Evolutionary conservation across 92 coral and sea anemone genomes (phyloP), one percentile per base, ranked within the genome.

Genomic region (Virgularia gustaviana): DNA sequence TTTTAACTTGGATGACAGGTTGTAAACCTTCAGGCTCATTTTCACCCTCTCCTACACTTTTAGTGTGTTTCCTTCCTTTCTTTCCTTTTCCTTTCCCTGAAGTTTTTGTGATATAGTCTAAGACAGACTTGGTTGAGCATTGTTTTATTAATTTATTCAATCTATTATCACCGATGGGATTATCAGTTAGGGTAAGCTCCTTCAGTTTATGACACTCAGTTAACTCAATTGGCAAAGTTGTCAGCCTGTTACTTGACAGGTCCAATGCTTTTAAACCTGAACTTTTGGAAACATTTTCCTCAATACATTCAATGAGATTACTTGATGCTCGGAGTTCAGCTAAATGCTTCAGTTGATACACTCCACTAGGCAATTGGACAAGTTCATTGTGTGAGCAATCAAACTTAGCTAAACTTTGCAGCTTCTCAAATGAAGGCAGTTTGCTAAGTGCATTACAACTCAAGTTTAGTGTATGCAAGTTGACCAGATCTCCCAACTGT

Each of bases 351-450:
- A 94, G 80, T 44, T 85, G 65, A 71, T 82, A 88, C 7, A 89
- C 75, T 24, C 94, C 90, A 2, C 59, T 85, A 32, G 99, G 96
- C 3, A 94, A 80, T 34, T 78, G 78, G n/a, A 33, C 65, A 29
- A 94, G 80, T 23, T 72, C 71, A 71, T 94, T 94, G 23, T 89
- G 88, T 3, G 94, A 84, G 35, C 88, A 65, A 73, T 94, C 99
- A 9, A 94, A 81, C 49, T 88, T 87, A 30, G 89, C 78, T n/a
- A 94, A 85, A 39, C 70, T 78, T 53, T 32, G 52, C 15, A 88
- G 84, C 39, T 80, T 67, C 12, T 55, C 77, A 15, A 94, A 25
- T n/a, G 84, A 66, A 8, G 99, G 99, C 7, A 94, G 47, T 22
- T 53, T 29, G 1, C 78, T 61, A 3, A 94, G 70, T 51, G 59